Percentiles rank a stretch among this genome's conserved stretches.
Conservation (phyloP, 2,888 invertebrate genomes). For the Pterostichus niger region DNA sequence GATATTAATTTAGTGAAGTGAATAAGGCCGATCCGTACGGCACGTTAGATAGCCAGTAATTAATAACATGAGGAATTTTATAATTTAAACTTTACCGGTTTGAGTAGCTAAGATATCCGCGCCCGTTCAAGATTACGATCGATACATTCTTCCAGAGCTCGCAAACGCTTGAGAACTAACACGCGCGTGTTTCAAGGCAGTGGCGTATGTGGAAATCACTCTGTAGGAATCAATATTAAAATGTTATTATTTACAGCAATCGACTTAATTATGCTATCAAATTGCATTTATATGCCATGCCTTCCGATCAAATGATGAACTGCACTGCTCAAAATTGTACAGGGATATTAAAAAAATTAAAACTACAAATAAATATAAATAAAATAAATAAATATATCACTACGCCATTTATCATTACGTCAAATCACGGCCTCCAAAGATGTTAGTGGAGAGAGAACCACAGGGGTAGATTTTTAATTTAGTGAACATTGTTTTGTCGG, state of each 20-base stretch:
- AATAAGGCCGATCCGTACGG: neutral
- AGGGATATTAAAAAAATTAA: too few species aligned
- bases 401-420: too few species aligned
- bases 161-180: constrained; percentile 23
- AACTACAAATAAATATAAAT: too few species aligned
- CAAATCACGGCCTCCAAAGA: too few species aligned
- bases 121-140: constrained; percentile 17
- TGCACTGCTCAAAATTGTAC: too few species aligned
- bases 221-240: neutral
- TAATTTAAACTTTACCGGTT: constrained; percentile 36
- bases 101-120: constrained; percentile 17
- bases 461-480: too few species aligned
- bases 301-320: too few species aligned
- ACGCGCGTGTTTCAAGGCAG: neutral
- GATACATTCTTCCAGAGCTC: constrained; percentile 18
- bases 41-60: neutral
- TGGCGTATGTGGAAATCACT: constrained; percentile 8
- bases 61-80: constrained; percentile 14
- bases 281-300: too few species aligned
- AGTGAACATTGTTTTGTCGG: too few species aligned
- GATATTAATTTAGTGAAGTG: neutral
- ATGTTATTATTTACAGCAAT: neutral
- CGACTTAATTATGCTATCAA: neutral
- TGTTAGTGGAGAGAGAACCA: too few species aligned
- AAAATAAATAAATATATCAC: too few species aligned